Base-by-base conservation (phyloP, 2,113 vertebrate species). In the Chinchilla lanigera region DNA sequence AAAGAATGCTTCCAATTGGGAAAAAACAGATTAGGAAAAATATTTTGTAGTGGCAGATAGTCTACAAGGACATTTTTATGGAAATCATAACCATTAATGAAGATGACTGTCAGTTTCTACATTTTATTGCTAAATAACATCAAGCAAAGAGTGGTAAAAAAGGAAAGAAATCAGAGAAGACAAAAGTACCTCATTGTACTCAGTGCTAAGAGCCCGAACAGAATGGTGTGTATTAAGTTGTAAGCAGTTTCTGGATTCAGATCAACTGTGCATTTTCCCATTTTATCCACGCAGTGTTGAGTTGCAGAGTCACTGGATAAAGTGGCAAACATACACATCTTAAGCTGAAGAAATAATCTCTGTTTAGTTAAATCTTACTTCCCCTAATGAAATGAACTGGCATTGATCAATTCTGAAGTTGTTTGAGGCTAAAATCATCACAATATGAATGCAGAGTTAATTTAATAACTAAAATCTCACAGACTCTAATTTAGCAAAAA, bases 151-250 rank as follows among this genome's bases (percentile, higher is more conserved):
- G 47, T 26, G 20, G 38, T 61, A 77, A 47, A 69, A 30, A 17
- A 58, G 0, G 20, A 24, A 90, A 90, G 9, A 87, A 38, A 92
- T 10, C 10, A 35, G 38, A 10, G 0, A 41, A 89, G 41, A 80
- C 26, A 77, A 30, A 89, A 5, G 97, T 98, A 99, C 99, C 99
- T 99, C 99, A 99, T 99, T 19, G 99, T 99, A 98, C 99, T 99
- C 98, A 99, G 98, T 24, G 99, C 99, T 97, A 99, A 98, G 75
- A 99, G 98, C 56, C 99, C 99, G 22, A 99, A 99, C 94, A 99
- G 98, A 63, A 99, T 90, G 0, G 99, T 99, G 92, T 99, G 99
- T 60, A 99, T 96, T 86, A 99, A 98, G 94, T 99, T 99, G 98
- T 99, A 99, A 65, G 99, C 99, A 71, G 99, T 98, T 73, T 99